phyloP scores from a whole-genome alignment of 2,113 vertebrate genomes.

The Lasiurus cinereus region DNA sequence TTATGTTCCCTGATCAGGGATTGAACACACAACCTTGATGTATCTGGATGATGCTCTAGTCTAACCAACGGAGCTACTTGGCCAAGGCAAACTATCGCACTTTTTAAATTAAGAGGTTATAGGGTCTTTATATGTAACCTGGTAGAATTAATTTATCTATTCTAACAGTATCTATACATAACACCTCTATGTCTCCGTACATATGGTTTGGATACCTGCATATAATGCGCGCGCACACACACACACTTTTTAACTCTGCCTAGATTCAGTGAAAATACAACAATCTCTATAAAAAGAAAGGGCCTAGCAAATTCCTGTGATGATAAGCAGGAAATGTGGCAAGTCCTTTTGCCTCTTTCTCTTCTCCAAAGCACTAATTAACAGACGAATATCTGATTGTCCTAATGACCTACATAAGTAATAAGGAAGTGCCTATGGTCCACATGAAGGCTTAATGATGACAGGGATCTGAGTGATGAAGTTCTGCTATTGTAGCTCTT shows the following conservation, averaged over 20 bases:
- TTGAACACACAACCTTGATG: not conserved
- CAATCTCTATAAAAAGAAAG: constrained; percentile 25
- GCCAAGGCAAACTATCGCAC: not conserved
- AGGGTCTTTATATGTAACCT: not conserved
- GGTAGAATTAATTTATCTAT: not conserved
- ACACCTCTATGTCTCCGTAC: not conserved
- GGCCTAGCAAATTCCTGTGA: not conserved
- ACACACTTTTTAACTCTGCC: not conserved
- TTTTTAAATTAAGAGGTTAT: not conserved
- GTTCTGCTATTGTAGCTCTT: constrained; percentile 28
- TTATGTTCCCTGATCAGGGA: not conserved
- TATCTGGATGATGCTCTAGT: not conserved
- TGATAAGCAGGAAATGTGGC: not conserved
- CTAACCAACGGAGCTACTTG: not conserved
- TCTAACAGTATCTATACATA: not conserved
- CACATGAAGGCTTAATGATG: not conserved
- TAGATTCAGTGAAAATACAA: constrained; percentile 44
- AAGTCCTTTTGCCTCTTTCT: constrained; percentile 63
- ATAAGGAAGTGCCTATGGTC: not conserved
- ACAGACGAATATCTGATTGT: constrained; percentile 23
- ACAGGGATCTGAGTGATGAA: not conserved
- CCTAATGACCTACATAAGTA: not conserved
- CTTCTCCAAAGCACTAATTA: constrained; percentile 35
- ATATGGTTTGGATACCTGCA: not conserved
- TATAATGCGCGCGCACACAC: not conserved